Evolutionary conservation across 1,140 invertebrate genomes (phyloP).

Genomic region (Physella acuta): DNA sequence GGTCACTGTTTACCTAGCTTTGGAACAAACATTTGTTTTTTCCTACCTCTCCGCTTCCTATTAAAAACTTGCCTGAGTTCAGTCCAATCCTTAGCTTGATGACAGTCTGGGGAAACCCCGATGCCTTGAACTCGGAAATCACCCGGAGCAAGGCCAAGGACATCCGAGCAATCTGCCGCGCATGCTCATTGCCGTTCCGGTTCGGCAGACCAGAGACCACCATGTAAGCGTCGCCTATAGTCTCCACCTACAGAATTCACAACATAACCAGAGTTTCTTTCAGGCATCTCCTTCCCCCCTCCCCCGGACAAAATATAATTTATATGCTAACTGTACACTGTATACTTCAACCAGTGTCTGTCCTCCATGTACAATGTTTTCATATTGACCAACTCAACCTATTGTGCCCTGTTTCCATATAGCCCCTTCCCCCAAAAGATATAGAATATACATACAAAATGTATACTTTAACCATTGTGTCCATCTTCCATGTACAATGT

Average conservation of each 20-base stretch:
- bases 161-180: slow-evolving; percentile 74
- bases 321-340: not conserved
- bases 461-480: not conserved
- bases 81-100: slow-evolving; percentile 92
- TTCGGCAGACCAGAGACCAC: slow-evolving; percentile 69
- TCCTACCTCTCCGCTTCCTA: too few relatives aligned
- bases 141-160: slow-evolving; percentile 82
- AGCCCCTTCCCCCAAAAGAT: too few relatives aligned
- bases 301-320: not conserved
- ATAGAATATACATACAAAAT: not conserved
- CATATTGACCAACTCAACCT: not conserved
- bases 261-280: not conserved
- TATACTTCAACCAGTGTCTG: not conserved
- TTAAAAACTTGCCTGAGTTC: too few relatives aligned
- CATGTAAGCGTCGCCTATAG: slow-evolving; percentile 97
- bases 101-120: slow-evolving; percentile 75
- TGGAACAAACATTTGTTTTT: too few relatives aligned
- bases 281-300: not conserved
- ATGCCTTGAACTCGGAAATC: slow-evolving; percentile 85
- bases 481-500: not conserved
- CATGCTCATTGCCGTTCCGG: slow-evolving; percentile 66
- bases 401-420: not conserved
- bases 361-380: not conserved
- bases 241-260: slow-evolving; percentile 80
- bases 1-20: too few relatives aligned